phyloP scores from a whole-genome alignment of 2,797 vertebrate genomes.

The Pangasius larnaudii region DNA sequence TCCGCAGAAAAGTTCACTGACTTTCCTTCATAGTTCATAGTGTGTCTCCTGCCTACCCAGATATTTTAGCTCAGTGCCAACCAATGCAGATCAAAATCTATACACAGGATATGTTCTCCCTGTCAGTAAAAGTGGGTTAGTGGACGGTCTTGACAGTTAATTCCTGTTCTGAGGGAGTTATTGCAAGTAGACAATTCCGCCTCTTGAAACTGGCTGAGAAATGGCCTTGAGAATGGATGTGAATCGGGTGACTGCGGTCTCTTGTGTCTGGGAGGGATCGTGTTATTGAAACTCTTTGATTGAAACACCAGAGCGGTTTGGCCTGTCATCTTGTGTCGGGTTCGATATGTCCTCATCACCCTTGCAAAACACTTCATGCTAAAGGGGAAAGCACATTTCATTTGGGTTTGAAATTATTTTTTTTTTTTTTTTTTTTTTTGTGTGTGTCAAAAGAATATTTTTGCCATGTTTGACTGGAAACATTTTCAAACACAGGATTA shows the following conservation, averaged over 20 bases:
- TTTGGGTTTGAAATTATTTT: not conserved
- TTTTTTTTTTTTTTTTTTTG: not conserved
- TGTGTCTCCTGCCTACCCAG: not conserved
- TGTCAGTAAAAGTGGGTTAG: constrained; percentile 9
- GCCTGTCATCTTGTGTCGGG: constrained; percentile 4
- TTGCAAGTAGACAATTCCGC: not conserved
- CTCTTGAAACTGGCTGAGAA: not conserved
- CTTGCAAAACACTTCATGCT: constrained; percentile 6
- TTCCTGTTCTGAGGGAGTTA: not conserved
- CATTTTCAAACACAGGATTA: not conserved
- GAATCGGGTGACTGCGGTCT: constrained; percentile 35
- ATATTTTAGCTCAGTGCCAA: not conserved
- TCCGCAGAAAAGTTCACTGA: not conserved
- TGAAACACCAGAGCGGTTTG: constrained; percentile 34
- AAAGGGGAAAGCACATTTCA: not conserved
- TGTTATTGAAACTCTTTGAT: constrained; percentile 19
- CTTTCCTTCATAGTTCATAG: not conserved
- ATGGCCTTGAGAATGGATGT: not conserved
- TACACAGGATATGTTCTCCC: not conserved
- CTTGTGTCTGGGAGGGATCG: not conserved
- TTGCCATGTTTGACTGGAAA: constrained; percentile 23
- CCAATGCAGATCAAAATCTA: not conserved
- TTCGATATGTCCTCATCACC: constrained; percentile 28
- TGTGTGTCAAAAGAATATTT: not conserved
- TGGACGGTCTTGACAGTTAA: not conserved